Evolutionary conservation across 92 coral and sea anemone species (phyloP).

Genomic region (Palythoa grandiflora): DNA sequence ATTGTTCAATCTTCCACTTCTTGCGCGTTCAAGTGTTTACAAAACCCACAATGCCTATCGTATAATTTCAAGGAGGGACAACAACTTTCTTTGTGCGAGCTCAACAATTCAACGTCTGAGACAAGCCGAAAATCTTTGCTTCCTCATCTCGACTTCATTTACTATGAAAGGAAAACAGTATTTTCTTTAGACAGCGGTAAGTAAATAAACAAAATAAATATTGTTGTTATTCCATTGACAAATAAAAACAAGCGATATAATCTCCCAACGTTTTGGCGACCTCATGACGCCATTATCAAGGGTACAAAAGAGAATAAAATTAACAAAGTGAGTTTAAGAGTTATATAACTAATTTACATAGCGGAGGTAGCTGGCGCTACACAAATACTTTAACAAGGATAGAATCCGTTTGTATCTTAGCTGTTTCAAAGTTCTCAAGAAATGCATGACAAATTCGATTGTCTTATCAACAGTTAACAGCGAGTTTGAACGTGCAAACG

Average conservation of each 20-base stretch:
- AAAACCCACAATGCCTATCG: slow-evolving; percentile 43
- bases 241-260: background rate
- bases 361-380: no score
- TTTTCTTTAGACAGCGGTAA: background rate
- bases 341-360: no score
- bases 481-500: no score
- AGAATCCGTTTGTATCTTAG: no score
- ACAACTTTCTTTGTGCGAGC: slow-evolving; percentile 49
- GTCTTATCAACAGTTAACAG: no score
- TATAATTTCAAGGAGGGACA: slow-evolving; percentile 42
- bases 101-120: slow-evolving; percentile 26
- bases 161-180: slow-evolving; percentile 21
- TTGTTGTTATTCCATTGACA: no score
- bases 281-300: background rate
- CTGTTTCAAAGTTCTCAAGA: no score
- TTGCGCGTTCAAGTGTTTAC: slow-evolving; percentile 50
- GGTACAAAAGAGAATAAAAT: no score
- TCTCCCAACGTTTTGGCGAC: background rate
- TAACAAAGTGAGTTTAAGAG: no score
- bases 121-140: slow-evolving; percentile 29
- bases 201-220: background rate
- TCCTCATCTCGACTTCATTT: slow-evolving; percentile 31
- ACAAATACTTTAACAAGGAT: no score
- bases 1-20: background rate
- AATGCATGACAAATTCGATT: no score